A percentile compares a stretch with the other conserved stretches of the same genome.
Evolutionary conservation across 2,888 invertebrate species (phyloP).

Genomic region (Odontocolon sp.): DNA sequence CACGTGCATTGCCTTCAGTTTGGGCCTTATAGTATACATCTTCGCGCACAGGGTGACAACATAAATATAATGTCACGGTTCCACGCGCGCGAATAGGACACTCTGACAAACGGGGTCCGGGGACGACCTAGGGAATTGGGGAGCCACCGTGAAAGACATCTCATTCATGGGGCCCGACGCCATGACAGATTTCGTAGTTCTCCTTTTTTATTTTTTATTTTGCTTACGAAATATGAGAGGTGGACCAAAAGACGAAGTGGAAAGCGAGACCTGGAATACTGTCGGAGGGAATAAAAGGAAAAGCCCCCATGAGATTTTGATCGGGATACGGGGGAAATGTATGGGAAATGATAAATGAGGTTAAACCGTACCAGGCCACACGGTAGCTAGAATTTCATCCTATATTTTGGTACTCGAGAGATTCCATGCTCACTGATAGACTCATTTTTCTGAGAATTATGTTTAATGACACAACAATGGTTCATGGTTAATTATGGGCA

Average conservation of each 20-base stretch:
- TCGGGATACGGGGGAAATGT: slow-evolving; percentile 65
- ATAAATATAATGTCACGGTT: slow-evolving; percentile 80
- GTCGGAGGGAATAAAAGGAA: slow-evolving; percentile 34
- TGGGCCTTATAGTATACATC: slow-evolving; percentile 46
- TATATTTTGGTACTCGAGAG: slow-evolving; percentile 78
- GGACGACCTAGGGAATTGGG: slow-evolving; percentile 27
- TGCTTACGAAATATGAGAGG: too few relatives aligned
- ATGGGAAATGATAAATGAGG: slow-evolving; percentile 77
- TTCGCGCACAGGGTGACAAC: slow-evolving; percentile 77
- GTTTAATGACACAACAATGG: too few relatives aligned
- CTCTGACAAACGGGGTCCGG: background rate
- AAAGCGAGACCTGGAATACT: background rate
- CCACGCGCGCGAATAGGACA: slow-evolving; percentile 75
- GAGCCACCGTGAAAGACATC: slow-evolving; percentile 57
- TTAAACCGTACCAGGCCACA: slow-evolving; percentile 65
- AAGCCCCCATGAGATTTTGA: slow-evolving; percentile 31
- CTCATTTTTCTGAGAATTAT: background rate
- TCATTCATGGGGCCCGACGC: slow-evolving; percentile 34
- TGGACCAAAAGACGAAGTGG: slow-evolving; percentile 7
- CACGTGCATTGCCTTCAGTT: slow-evolving; percentile 16
- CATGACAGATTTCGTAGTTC: slow-evolving; percentile 42
- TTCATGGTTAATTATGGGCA: too few relatives aligned
- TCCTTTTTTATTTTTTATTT: slow-evolving; percentile 19
- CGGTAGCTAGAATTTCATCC: slow-evolving; percentile 46
- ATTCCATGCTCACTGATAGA: background rate